Evolutionary conservation across 2,888 invertebrate genomes (phyloP), one percentile per base, ranked within the genome.

Genomic region (Drosophila barbarae): DNA sequence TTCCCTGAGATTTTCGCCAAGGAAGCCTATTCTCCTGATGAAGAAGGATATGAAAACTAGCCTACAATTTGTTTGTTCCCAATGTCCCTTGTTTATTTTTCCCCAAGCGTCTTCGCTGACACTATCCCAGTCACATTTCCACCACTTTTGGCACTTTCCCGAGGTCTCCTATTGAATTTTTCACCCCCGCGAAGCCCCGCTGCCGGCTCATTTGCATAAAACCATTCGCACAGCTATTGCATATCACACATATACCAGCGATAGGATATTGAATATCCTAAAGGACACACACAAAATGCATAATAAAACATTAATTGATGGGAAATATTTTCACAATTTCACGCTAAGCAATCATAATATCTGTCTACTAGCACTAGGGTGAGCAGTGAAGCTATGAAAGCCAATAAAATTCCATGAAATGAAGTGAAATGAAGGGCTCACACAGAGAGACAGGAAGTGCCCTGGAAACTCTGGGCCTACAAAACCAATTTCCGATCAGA

Each of bases 401-500:
- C 67, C 42, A 66, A 30, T 53, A 18, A 41, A 28, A 32, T 23
- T 32, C 51, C 32, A 23, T 18, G 35, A 5, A 28, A 36, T 10
- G 9, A 30, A 13, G 26, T 15, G 34, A 7, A 26, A 26, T 15
- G 9, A 32, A 21, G 46, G 46, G 46, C 46, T 44, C 13, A 9
- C 39, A 23, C 21, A 3, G 38, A 7, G 30, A 5, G 32, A 69
- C 81, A 85, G 81, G 82, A 85, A 82, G 69, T 71, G 71, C 68
- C 57, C 77, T 76, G 81, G 56, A 61, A 80, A 68, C 81, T 32
- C 67, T 66, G 60, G 61, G 71, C 79, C 84, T 54, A 72, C 69
- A 80, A 83, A 78, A 81, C 85, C 83, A 86, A 84, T 84, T 86
- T 86, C 84, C 87, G 86, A 86, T 85, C 80, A 75, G 69, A 67